These are phyloP conservation scores for Thymallus thymallus DNA, from an alignment of 2,113 vertebrate genomes.

Conservation along the genomic window DNA sequence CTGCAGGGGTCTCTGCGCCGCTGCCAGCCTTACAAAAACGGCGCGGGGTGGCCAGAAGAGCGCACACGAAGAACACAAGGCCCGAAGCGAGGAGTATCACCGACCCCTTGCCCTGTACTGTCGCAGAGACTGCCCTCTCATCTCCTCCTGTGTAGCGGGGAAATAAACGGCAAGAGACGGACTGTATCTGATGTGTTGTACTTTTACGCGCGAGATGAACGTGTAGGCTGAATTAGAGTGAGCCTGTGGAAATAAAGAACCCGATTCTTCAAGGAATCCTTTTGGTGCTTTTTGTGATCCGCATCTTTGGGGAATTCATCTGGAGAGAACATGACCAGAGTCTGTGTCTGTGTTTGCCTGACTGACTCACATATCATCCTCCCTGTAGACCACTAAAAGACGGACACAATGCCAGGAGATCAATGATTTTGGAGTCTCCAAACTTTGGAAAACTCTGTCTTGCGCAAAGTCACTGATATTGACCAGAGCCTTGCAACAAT, in stretches of 20 bases:
- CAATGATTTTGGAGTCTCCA: constrained; percentile 35
- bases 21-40: constrained; percentile 79
- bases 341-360: not conserved
- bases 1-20: no score
- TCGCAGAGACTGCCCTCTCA: constrained; percentile 31
- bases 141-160: constrained; percentile 15
- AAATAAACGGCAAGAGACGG: constrained; percentile 13
- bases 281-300: not conserved
- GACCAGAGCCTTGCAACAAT: constrained; percentile 30
- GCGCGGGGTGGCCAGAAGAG: constrained; percentile 54
- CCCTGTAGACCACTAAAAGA: not conserved
- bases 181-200: no score
- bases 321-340: no score
- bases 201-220: constrained; percentile 55
- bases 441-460: constrained; percentile 41
- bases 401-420: not conserved
- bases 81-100: constrained; percentile 31
- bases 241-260: not conserved
- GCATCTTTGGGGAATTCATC: not conserved
- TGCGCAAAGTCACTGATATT: constrained; percentile 15
- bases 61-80: constrained; percentile 46
- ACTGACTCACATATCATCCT: not conserved
- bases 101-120: not conserved
- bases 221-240: not conserved
- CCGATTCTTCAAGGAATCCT: no score